Base-by-base conservation (phyloP, 2,113 vertebrate species). In the Thunnus thynnus region DNA sequence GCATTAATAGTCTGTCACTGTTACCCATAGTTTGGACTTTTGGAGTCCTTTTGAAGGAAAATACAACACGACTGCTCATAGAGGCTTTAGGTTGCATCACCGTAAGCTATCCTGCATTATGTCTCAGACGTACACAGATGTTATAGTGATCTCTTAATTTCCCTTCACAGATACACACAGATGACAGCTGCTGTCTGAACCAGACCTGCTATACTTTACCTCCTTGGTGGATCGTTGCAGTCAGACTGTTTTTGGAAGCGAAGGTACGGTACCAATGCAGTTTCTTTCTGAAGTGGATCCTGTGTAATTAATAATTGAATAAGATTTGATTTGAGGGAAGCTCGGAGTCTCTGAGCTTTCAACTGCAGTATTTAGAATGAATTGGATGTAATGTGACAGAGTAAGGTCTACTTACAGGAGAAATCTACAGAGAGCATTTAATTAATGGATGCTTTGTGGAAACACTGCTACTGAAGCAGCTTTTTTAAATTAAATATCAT, bases 221-320 rank as follows among this genome's bases (percentile, higher is more conserved):
- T 20, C 69, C 68, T 69, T 12, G 78, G 48, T 51, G 86, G 55
- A 72, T 56, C 62, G 6, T 76, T 61, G 70, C 66, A 44, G 50
- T 77, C 51, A 62, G 41, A 73, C n/a, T 82, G 69, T 41, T 3
- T 64, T 71, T 71, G 54, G 69, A 72, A 72, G 57, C 58, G 44
- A 32, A 93, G 94, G 95, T 93, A 89, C 11, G 9, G 63, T 90
- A 91, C 75, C 51, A 73, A 60, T 30, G 57, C 66, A 13, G 50
- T 44, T 83, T 32, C 32, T 60, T 18, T 68, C 41, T 51, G 4
- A 72, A 64, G 47, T 18, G 10, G 17, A 22, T 81, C 60, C 18
- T 27, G 8, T 80, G 8, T 68, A 66, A 76, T 76, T 83, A 50
- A 76, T 63, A 50, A 54, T 27, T 73, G 8, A 14, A 61, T 14